Percentiles rank a stretch among this genome's conserved stretches.
These are phyloP conservation scores for Cryptocephalus primarius DNA, from an alignment of 2,888 invertebrate species.

Conservation along the genomic window DNA sequence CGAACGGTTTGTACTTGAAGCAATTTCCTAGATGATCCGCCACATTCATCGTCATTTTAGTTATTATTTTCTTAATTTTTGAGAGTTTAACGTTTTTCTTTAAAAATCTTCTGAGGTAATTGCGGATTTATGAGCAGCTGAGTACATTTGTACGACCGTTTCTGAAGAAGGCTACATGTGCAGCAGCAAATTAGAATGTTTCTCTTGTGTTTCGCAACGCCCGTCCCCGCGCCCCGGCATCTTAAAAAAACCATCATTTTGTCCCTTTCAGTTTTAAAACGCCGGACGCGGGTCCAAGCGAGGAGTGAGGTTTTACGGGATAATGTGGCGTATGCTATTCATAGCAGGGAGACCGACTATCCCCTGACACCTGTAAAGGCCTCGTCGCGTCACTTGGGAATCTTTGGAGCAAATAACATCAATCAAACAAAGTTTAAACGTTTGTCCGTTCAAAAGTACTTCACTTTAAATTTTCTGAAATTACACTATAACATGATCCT, in stretches of 20 bases:
- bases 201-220: no score
- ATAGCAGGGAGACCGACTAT: slow-evolving; percentile 33
- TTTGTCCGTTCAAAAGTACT: no score
- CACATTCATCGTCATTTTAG: slow-evolving; percentile 24
- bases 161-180: slow-evolving; percentile 29
- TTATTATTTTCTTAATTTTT: slow-evolving; percentile 7
- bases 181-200: slow-evolving; percentile 11
- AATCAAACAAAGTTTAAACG: no score
- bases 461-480: no score
- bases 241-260: no score
- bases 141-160: slow-evolving; percentile 32
- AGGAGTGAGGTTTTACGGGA: slow-evolving; percentile 7
- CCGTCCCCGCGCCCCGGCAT: no score
- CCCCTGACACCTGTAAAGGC: slow-evolving; percentile 21
- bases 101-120: slow-evolving; percentile 25
- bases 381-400: slow-evolving; percentile 4
- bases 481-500: no score
- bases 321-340: slow-evolving; percentile 30
- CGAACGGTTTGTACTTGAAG: slow-evolving; percentile 62
- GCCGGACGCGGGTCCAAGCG: no score
- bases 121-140: slow-evolving; percentile 27
- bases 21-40: slow-evolving; percentile 42
- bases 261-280: no score
- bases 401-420: no score
- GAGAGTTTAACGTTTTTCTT: slow-evolving; percentile 1